Conservation (phyloP, 2,888 invertebrate species). For the Liposcelis brunnea region DNA sequence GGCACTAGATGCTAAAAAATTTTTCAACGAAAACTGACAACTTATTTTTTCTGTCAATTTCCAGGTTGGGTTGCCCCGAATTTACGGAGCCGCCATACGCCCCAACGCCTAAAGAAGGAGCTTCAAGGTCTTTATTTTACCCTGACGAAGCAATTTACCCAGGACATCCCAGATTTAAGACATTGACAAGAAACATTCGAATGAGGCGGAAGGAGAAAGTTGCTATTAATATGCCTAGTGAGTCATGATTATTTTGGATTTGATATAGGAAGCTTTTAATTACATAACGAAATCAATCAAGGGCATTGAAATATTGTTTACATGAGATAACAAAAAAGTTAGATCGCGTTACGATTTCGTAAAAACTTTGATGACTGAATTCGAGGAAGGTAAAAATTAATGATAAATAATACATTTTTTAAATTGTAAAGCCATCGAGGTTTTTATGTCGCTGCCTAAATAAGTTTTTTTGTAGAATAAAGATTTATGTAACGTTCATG, state of each 20-base stretch:
- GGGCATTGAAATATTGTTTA: not conserved
- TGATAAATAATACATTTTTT: no score
- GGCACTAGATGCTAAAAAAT: no score
- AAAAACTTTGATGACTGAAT: not conserved
- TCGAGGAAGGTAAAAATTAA: no score
- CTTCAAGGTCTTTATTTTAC: slow-evolving; percentile 74
- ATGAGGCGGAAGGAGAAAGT: slow-evolving; percentile 85
- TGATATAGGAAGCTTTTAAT: not conserved
- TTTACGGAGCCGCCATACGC: slow-evolving; percentile 70
- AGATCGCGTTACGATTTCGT: slow-evolving; percentile 4
- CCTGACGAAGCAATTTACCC: slow-evolving; percentile 87
- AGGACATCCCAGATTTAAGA: slow-evolving; percentile 92
- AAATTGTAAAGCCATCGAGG: no score
- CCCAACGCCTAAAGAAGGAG: slow-evolving; percentile 52
- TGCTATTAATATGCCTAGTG: slow-evolving; percentile 90
- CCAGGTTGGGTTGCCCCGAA: slow-evolving; percentile 66
- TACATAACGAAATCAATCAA: not conserved
- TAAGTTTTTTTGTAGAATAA: no score
- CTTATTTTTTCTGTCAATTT: no score
- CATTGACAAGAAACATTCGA: slow-evolving; percentile 83
- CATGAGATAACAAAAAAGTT: slow-evolving; percentile 8
- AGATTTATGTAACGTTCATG: no score
- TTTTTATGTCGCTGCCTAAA: no score
- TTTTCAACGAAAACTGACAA: no score
- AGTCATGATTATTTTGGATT: slow-evolving; percentile 18